Evolutionary conservation across 2,113 vertebrate species (phyloP).

Genomic region (Gopherus evgoodei): DNA sequence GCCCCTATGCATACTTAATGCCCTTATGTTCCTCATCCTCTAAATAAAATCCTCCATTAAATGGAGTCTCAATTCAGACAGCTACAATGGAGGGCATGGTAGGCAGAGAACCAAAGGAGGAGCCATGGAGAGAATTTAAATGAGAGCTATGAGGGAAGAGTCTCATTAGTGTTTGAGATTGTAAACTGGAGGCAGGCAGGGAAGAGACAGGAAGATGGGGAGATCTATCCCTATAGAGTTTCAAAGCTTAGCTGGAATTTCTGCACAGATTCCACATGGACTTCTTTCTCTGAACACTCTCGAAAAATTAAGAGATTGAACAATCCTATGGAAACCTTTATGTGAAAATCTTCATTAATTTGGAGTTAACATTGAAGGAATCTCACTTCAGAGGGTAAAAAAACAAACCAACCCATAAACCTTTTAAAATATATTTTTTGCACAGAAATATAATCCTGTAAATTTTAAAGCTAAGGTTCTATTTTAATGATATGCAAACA

Average conservation of each 20-base stretch:
- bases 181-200: not conserved
- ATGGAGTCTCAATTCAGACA: not conserved
- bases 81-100: not conserved
- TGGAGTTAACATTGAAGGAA: not conserved
- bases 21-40: not conserved
- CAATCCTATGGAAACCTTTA: not conserved
- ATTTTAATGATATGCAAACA: not conserved
- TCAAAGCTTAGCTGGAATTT: not conserved
- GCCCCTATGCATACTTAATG: not conserved
- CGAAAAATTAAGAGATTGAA: not conserved
- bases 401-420: not conserved
- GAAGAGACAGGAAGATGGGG: not conserved
- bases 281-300: not conserved
- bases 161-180: not conserved
- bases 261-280: not conserved
- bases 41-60: not conserved
- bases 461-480: not conserved
- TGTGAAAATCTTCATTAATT: not conserved
- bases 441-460: not conserved
- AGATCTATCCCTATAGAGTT: not conserved
- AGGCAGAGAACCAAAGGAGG: constrained; percentile 10
- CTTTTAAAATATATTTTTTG: not conserved
- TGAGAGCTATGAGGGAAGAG: not conserved
- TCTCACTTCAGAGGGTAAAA: not conserved
- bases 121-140: not conserved